A percentile compares a stretch with the other conserved stretches of the same genome.
Evolutionary conservation across 1,140 invertebrate species (phyloP).

Genomic region (Camponotus vicinus): DNA sequence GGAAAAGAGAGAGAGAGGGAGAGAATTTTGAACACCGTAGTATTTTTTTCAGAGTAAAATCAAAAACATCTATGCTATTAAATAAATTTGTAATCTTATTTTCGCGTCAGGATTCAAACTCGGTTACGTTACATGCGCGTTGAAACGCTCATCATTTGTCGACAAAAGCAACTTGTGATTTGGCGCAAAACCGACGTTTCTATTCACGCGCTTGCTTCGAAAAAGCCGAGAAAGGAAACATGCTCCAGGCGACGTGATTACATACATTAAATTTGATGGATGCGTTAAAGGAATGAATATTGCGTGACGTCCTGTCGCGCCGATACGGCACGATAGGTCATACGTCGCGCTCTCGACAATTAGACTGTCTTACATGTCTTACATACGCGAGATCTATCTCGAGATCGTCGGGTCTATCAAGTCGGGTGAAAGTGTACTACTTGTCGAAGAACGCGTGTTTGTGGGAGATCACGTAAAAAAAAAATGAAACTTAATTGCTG

Average conservation of each 20-base stretch:
- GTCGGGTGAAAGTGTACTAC: constrained; percentile 78
- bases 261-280: constrained; percentile 28
- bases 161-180: constrained; percentile 19
- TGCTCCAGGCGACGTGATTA: constrained; percentile 2
- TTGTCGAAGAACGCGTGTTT: constrained; percentile 31
- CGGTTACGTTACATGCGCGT: not conserved
- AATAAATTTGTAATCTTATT: not conserved
- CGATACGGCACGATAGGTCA: constrained; percentile 13
- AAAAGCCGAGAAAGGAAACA: not conserved
- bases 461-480: constrained; percentile 37
- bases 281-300: constrained; percentile 9
- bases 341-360: constrained; percentile 50
- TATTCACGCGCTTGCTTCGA: not conserved
- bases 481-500: constrained; percentile 67
- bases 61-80: not conserved
- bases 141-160: constrained; percentile 29
- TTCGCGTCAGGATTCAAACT: constrained; percentile 7
- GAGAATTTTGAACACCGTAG: too few relatives aligned
- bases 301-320: constrained; percentile 23
- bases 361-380: constrained; percentile 54
- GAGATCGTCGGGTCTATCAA: not conserved
- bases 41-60: too few relatives aligned
- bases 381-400: constrained; percentile 47
- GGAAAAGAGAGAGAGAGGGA: too few relatives aligned
- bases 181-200: not conserved